Conservation (phyloP, 2,888 invertebrate species). For the Venusia cambrica region DNA sequence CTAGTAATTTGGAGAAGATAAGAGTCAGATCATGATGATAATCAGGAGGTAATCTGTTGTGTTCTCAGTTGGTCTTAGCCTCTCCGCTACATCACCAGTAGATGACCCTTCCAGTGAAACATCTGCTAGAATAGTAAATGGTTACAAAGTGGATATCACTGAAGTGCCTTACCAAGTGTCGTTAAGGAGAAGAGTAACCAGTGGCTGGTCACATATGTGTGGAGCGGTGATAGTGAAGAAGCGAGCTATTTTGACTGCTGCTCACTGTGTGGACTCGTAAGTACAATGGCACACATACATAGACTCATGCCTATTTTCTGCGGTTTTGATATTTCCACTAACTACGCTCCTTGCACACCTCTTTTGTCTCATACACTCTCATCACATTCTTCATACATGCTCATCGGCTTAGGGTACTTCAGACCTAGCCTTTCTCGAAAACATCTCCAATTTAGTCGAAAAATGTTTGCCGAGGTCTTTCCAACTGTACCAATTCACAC, state of each 20-base stretch:
- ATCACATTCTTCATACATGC: no score
- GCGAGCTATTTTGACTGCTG: constrained; percentile 60
- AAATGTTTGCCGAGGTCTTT: no score
- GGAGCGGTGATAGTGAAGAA: constrained; percentile 58
- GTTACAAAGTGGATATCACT: constrained; percentile 59
- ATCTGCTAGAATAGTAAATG: constrained; percentile 64
- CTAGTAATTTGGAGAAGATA: no score
- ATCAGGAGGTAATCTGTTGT: neutral
- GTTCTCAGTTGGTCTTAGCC: constrained; percentile 18
- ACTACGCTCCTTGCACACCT: no score
- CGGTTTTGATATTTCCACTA: no score
- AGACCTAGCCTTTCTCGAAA: no score
- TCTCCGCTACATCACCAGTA: constrained; percentile 32
- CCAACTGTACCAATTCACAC: no score
- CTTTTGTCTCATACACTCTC: no score
- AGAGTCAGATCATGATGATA: no score
- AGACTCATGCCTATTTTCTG: neutral
- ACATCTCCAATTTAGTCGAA: no score
- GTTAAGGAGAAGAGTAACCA: constrained; percentile 39
- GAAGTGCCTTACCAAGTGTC: constrained; percentile 68
- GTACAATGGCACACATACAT: no score
- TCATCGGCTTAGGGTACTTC: no score
- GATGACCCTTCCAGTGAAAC: constrained; percentile 30
- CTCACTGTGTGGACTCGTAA: constrained; percentile 61
- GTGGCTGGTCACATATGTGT: constrained; percentile 60